phyloP scores from a whole-genome alignment of 2,113 vertebrate genomes.

The Noturus placidus region DNA sequence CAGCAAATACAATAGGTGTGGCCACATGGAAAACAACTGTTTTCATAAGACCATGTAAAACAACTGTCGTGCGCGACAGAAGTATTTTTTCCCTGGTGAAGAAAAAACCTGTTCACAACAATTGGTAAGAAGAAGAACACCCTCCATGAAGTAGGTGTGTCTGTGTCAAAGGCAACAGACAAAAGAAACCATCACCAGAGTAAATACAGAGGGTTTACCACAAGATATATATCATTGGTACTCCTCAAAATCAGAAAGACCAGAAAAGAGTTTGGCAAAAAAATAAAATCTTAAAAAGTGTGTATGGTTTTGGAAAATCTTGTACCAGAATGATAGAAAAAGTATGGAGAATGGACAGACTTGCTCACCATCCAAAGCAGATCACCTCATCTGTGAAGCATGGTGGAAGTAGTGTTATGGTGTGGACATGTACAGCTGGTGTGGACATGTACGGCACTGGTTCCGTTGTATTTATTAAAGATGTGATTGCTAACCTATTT shows the following conservation, averaged over 20 bases:
- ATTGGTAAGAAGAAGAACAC: not conserved
- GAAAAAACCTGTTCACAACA: not conserved
- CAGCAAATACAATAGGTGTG: not conserved
- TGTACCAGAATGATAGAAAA: not conserved
- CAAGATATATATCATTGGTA: not conserved
- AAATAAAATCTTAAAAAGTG: not conserved
- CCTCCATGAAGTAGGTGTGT: not conserved
- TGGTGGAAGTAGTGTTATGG: not conserved
- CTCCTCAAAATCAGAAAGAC: not conserved
- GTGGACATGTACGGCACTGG: not conserved
- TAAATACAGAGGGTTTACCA: not conserved
- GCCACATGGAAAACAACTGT: not conserved
- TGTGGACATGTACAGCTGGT: not conserved
- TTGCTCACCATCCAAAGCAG: not conserved
- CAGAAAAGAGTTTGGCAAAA: not conserved
- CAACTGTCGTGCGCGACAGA: not conserved
- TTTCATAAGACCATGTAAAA: not conserved
- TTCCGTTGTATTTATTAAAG: too few relatives aligned
- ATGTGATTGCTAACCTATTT: not conserved
- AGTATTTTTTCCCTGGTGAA: not conserved
- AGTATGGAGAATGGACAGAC: not conserved
- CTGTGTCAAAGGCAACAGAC: not conserved
- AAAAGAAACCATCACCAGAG: not conserved
- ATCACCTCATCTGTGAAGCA: not conserved
- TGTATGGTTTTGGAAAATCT: not conserved